Percentiles rank a stretch among this genome's conserved stretches.
Evolutionary conservation across 2,888 invertebrate genomes (phyloP).

Genomic region (Crossocerus cetratus): DNA sequence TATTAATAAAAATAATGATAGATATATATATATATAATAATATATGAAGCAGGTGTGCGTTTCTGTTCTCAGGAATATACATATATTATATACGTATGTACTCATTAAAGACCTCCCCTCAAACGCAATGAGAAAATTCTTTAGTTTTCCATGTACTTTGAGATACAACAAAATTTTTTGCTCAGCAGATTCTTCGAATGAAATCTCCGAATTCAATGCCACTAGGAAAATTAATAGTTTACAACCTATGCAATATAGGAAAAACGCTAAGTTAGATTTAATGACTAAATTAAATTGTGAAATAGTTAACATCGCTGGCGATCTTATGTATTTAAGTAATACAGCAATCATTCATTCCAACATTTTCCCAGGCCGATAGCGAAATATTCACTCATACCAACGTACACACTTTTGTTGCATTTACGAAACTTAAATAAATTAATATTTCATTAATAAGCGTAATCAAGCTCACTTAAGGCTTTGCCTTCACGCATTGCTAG

Average conservation of each 20-base stretch:
- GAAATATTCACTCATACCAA: conserved; percentile 55
- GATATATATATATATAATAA: background rate
- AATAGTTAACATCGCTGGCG: conserved; percentile 71
- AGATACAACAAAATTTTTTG: conserved; percentile 34
- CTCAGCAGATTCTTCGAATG: conserved; percentile 31
- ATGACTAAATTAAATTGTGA: conserved; percentile 61
- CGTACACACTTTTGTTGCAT: conserved; percentile 65
- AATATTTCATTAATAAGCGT: conserved; percentile 50
- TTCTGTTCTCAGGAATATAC: conserved; percentile 1
- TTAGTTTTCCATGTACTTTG: conserved; percentile 32
- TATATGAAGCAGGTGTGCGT: background rate
- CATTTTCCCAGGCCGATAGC: conserved; percentile 56
- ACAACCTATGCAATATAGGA: conserved; percentile 44
- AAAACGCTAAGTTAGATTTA: conserved; percentile 56
- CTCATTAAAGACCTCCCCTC: background rate
- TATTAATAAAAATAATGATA: background rate
- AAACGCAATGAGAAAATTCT: conserved; percentile 30
- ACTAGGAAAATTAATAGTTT: conserved; percentile 52
- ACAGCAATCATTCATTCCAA: conserved; percentile 71
- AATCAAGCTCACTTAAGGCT: conserved; percentile 39
- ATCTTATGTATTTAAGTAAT: conserved; percentile 71
- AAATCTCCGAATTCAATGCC: conserved; percentile 39
- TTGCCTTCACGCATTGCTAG: conserved; percentile 26
- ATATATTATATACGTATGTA: background rate
- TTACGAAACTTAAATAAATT: conserved; percentile 67